Evolutionary conservation across 2,113 vertebrate genomes (phyloP), one percentile per base, ranked within the genome.

Genomic region (Corythornis madagascariensis): DNA sequence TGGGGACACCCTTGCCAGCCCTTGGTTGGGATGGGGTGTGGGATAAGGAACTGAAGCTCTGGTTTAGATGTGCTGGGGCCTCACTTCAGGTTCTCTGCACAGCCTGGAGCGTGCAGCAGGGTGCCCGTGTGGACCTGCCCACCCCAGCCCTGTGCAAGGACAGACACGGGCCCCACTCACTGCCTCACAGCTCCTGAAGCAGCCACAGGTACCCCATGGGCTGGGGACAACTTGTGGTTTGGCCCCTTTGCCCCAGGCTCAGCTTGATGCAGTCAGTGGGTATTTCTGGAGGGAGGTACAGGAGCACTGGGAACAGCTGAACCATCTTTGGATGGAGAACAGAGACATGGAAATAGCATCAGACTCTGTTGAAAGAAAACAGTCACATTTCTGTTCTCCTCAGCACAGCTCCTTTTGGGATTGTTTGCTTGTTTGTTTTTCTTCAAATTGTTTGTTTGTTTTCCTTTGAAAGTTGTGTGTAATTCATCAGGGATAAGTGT

Each of bases 61-160:
- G 25, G 4, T 8, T 40, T 6, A 8, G 38, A 19, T 18, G 48
- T 31, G 38, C 47, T 21, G 22, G 13, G 43, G 10, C 31, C 60
- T 21, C 4, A 1, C 17, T 38, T 29, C 5, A 9, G 60, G 11
- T 14, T 20, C 6, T 20, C 6, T 4, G 9, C 33, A 17, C 65
- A 20, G 29, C 40, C 50, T 14, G 24, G 60, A 18, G 55, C 35
- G 3, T 16, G 26, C 53, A 59, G 63, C 6, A 12, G 66, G 25
- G 6, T 6, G 12, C 6, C 63, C 6, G 4, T 1, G 4, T 2
- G n/a, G 45, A 13, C 1, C 2, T 9, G 21, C 19, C 6, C 29
- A 38, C 28, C 1, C 48, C 86, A 22, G 1, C 3, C 18, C 6
- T 9, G 15, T 2, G 57, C 4, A 21, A 16, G 60, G 18, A 8